Base-by-base conservation (phyloP, 2,113 vertebrate genomes). In the Centropus bengalensis region DNA sequence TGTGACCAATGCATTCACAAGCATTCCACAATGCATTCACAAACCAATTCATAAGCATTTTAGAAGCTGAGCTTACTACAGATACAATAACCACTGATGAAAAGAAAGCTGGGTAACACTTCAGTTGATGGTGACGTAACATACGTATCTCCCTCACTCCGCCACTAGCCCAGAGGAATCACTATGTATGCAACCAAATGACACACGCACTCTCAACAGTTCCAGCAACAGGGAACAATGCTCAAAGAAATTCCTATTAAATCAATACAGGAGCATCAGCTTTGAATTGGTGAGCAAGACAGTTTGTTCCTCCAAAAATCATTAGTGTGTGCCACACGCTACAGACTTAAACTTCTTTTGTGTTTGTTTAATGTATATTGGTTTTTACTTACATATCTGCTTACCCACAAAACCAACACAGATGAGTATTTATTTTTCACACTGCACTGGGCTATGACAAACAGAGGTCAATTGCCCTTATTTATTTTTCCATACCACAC, bases 301-400 rank as follows among this genome's bases (percentile, higher is more conserved):
- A 69, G 73, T 5, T 69, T 52, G 23, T 1, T 11, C 15, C 11
- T 22, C 36, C 28, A 42, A 44, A n/a, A 20, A 30, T 74, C 67
- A 42, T 21, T 12, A 47, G 19, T 1, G 3, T 23, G 40, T 2
- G 1, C 44, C 27, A 74, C 8, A 77, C 0, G 0, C 15, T 24
- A 76, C 26, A 74, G 36, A 62, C 23, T 33, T 62, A 54, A 32
- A 71, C 21, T 32, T 45, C 66, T 36, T 69, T 17, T 32, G 23
- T 74, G 45, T 71, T 89, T 85, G 8, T 55, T 91, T 66, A 69
- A 54, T 22, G 40, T 24, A 24, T 58, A 36, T 27, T 76, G 58
- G 5, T 16, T 28, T 82, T 80, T 83, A 49, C 68, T 77, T 58
- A 30, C 16, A n/a, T 14, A 58, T 60, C 36, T 52, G 42, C 18